A percentile compares a stretch with the other conserved stretches of the same genome.
Evolutionary conservation across 2,888 invertebrate species (phyloP).

Genomic region (Aphidoletes aphidimyza): DNA sequence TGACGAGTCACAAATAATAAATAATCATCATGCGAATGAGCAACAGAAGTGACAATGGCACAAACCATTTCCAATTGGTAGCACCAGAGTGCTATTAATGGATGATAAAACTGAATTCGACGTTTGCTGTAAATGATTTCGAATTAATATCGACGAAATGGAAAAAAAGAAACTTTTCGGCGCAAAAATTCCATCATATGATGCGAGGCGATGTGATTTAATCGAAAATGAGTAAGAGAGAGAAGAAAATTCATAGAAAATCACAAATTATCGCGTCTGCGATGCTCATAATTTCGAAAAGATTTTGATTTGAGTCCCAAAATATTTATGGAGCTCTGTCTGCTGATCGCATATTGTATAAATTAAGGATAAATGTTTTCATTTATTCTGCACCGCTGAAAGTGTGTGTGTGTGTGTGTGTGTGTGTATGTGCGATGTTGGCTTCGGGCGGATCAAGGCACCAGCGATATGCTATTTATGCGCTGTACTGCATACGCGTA

Average conservation of each 20-base stretch:
- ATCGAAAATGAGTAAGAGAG: constrained; percentile 22
- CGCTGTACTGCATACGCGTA: neutral
- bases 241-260: neutral
- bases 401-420: too few relatives aligned
- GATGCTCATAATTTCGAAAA: neutral
- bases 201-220: too few relatives aligned
- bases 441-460: neutral
- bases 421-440: too few relatives aligned
- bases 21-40: neutral
- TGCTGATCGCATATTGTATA: neutral
- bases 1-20: constrained; percentile 34
- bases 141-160: constrained; percentile 11
- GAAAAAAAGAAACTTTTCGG: neutral
- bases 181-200: too few relatives aligned
- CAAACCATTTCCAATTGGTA: too few relatives aligned
- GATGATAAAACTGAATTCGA: constrained; percentile 17
- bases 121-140: neutral
- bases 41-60: too few relatives aligned
- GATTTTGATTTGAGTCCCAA: neutral
- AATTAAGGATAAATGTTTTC: constrained; percentile 22
- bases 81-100: neutral
- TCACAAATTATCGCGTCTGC: neutral
- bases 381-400: too few relatives aligned
- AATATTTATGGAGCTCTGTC: constrained; percentile 1
- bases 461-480: neutral